These are phyloP conservation scores for Scolanthus callimorphus DNA, from an alignment of 92 coral and sea anemone species.

Conservation along the genomic window DNA sequence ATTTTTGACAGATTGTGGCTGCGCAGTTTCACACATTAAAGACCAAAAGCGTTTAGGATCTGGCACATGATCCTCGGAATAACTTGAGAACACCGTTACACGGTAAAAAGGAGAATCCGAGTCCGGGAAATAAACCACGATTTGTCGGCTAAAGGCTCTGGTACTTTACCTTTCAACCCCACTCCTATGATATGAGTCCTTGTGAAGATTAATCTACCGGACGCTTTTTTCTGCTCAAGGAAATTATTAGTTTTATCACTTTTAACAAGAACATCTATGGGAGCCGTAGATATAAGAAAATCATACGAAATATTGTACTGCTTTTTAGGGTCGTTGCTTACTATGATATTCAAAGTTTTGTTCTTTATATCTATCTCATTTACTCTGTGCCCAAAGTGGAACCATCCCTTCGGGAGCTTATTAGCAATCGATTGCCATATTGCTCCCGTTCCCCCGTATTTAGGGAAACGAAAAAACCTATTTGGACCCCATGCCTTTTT, in stretches of 20 bases:
- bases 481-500: constrained; percentile 61
- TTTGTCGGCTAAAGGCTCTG: constrained; percentile 23
- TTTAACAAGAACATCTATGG: constrained; percentile 39
- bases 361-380: constrained; percentile 16
- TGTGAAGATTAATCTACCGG: constrained; percentile 18
- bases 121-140: constrained; percentile 73
- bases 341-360: constrained; percentile 14
- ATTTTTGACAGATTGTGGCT: constrained; percentile 15
- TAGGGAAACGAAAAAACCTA: constrained; percentile 46
- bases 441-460: constrained; percentile 49
- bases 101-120: constrained; percentile 70
- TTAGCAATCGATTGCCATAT: constrained; percentile 54
- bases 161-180: constrained; percentile 49
- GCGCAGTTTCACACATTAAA: constrained; percentile 61
- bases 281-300: constrained; percentile 40
- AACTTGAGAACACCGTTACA: constrained; percentile 57
- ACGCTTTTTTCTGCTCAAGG: constrained; percentile 8
- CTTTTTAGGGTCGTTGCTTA: neutral
- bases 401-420: constrained; percentile 39
- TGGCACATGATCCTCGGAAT: constrained; percentile 57
- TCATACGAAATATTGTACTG: constrained; percentile 16
- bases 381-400: constrained; percentile 33
- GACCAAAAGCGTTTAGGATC: constrained; percentile 48
- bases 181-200: constrained; percentile 53
- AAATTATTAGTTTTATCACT: constrained; percentile 15